These are phyloP conservation scores for Muntiacus muntjak DNA, from an alignment of 2,113 vertebrate genomes.

Conservation along the genomic window DNA sequence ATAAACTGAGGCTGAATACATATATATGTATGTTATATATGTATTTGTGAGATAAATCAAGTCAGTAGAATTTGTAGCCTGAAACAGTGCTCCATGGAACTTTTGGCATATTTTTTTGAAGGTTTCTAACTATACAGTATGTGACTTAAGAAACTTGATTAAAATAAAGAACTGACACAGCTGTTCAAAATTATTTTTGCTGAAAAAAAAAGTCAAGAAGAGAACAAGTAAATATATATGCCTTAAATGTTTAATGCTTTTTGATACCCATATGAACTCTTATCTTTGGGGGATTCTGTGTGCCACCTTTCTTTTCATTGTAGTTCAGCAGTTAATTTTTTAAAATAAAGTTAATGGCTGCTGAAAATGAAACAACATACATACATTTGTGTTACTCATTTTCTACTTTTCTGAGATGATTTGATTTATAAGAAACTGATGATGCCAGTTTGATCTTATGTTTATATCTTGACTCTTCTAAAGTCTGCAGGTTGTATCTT, in stretches of 20 bases:
- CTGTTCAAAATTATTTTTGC: slow-evolving; percentile 3
- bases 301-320: neutral
- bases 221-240: neutral
- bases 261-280: neutral
- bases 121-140: neutral
- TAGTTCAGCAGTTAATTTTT: neutral
- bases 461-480: neutral
- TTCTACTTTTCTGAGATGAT: slow-evolving; percentile 3
- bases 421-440: slow-evolving; percentile 1
- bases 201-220: slow-evolving; percentile 29
- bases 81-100: neutral
- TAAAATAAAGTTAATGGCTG: neutral
- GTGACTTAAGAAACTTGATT: neutral
- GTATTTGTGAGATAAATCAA: neutral
- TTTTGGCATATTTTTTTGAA: slow-evolving; percentile 27
- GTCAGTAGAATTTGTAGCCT: neutral
- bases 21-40: neutral
- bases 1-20: neutral
- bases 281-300: neutral
- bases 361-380: neutral
- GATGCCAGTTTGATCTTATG: neutral
- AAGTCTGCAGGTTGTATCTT: neutral
- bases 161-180: neutral
- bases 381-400: neutral
- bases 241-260: neutral